Evolutionary conservation across 2,113 vertebrate species (phyloP), one percentile per base, ranked within the genome.

Genomic region (Anolis sagrei): DNA sequence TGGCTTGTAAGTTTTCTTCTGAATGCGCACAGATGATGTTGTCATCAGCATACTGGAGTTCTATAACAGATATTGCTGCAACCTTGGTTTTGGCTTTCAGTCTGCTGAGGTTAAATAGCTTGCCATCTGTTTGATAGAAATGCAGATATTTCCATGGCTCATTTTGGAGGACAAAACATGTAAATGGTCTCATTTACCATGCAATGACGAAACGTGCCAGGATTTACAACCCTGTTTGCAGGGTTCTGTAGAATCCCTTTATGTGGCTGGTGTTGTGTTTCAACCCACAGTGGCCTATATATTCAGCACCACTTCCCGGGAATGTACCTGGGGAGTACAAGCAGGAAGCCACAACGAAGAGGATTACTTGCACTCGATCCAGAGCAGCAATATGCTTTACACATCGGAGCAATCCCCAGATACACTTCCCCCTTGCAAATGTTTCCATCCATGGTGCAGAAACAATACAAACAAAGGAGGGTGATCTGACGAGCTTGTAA

Each of bases 401-500:
- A 70, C 10, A 54, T 54, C 51, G 68, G 4, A 82, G 68, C 19
- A 51, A 54, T 54, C n/a, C 48, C 13, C 16, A 34, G 58, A 7
- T 64, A 44, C 29, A 29, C 66, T n/a, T n/a, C n/a, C n/a, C 78
- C 61, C 58, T 16, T 44, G 66, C 7, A 48, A 70, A 44, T 19
- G 13, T 51, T 79, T 62, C 54, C 77, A 81, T 34, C 66, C 21
- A 44, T 1, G 3, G 11, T 9, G 48, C 44, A 51, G 34, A 29
- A 51, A 44, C 80, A 72, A 36, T 32, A 72, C 5, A 72, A 82
- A 83, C 76, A 78, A 68, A 64, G 44, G 82, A 51, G n/a, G 79
- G n/a, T 82, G 62, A 82, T 77, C 78, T 77, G 64, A 61, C 61
- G 74, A 48, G 88, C 70, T 87, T 88, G 78, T 86, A 84, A 74